Conservation (phyloP, 2,888 invertebrate genomes). For the Byasa hedistus region DNA sequence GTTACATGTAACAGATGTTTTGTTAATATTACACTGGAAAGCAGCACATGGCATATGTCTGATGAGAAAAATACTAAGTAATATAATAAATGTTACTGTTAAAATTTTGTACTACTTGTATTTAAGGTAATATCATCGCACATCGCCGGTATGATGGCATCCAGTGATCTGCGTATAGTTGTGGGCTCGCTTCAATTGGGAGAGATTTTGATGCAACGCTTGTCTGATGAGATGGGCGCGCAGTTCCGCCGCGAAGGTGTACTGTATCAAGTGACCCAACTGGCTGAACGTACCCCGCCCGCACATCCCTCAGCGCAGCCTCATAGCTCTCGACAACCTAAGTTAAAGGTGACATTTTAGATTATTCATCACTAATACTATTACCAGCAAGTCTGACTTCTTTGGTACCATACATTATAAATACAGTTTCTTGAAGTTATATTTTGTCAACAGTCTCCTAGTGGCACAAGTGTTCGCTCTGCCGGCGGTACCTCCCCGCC, state of each 20-base stretch:
- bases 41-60: too few species aligned
- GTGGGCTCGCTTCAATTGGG: constrained; percentile 98
- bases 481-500: constrained; percentile 66
- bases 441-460: constrained; percentile 58
- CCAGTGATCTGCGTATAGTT: constrained; percentile 96
- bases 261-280: constrained; percentile 89
- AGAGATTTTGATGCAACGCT: constrained; percentile 96
- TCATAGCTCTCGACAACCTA: constrained; percentile 40
- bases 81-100: too few species aligned
- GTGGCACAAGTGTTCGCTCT: constrained; percentile 67
- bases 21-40: too few species aligned
- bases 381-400: background rate
- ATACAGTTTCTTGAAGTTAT: too few species aligned
- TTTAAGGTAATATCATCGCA: constrained; percentile 92
- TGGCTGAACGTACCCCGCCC: constrained; percentile 41
- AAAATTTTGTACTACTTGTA: background rate
- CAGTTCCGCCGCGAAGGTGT: constrained; percentile 99
- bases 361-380: background rate
- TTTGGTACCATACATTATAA: too few species aligned
- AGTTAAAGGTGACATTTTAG: constrained; percentile 40
- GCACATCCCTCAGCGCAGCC: constrained; percentile 27
- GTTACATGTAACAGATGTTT: too few species aligned
- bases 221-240: constrained; percentile 96
- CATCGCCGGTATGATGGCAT: constrained; percentile 99
- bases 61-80: too few species aligned